Base-by-base conservation (phyloP, 2,797 vertebrate genomes). In the Centropyge bicolor region DNA sequence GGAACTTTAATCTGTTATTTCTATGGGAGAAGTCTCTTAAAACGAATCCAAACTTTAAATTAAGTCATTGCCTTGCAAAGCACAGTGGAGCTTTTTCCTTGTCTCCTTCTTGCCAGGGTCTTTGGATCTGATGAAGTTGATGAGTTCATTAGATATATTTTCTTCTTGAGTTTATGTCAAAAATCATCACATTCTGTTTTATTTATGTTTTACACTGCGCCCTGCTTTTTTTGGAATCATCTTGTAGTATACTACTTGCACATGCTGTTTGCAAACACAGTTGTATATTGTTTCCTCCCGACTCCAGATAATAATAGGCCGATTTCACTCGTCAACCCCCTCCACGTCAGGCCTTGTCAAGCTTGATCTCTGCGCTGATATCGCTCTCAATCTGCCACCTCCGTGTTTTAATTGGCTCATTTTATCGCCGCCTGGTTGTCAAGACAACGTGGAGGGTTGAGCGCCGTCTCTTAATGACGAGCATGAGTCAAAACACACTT, bases 401-500 rank as follows among this genome's bases (percentile, higher is more conserved):
- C 76, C 1, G 0, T 20, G 14, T 82, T 89, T 88, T 93, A 90
- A 94, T 92, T 89, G 89, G 86, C 80, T 88, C 55, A 24, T 87
- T 85, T 76, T 70, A 83, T 84, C 51, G 48, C 74, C 49, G 76
- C 61, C 54, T 46, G 54, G 91, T 94, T 92, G 90, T 91, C 91
- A 88, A 70, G 92, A 90, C 92, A 91, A 94, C 93, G 38, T 64
- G 43, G 55, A 80, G 60, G 80, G 84, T 67, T 82, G 62, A 87
- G 73, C 35, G 9, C 31, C 54, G 67, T 88, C 66, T 88, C 82
- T 70, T 92, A 91, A 92, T 89, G 92, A 86, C 70, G 22, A 76
- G 85, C 78, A 74, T 82, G 86, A 93, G 91, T 91, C 90, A 90
- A 89, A 84, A 79, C 80, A 62, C 22, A 61, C 77, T 8, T 24